Evolutionary conservation across 2,888 invertebrate species (phyloP), one percentile per base, ranked within the genome.

Genomic region (Caenorhabditis drosophilae): DNA sequence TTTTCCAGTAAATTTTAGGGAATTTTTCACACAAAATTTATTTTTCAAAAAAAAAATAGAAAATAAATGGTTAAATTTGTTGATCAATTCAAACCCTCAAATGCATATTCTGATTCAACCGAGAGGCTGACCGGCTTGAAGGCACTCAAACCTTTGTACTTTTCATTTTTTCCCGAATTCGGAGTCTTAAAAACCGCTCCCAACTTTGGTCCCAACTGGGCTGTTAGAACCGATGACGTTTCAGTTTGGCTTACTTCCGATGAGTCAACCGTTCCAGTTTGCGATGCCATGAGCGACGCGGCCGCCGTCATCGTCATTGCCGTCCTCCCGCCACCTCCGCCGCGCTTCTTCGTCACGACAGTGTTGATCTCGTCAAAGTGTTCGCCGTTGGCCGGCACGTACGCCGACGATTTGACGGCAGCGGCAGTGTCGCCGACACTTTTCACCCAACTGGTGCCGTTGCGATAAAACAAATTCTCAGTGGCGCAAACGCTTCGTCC

Each of bases 71-170:
- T n/a, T n/a, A n/a, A n/a, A n/a, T n/a, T n/a, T 15, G 18, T 45
- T 36, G 27, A 18, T 23, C 36, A 60, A 18, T 60, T 60, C 38
- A 60, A 53, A 1, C 53, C 53, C 18, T 26, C 27, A 7, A 25
- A 27, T 9, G 54, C 60, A 16, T 60, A 60, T 12, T 48, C 25
- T n/a, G 60, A 60, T 46, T 49, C 50, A 22, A 54, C 27, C 0
- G 49, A 48, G 12, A 36, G 34, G 48, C 46, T 49, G 31, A 56
- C 62, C 11, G 62, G 62, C 31, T 49, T 52, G 62, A 56, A 56
- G 11, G 56, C 62, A 25, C 52, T 62, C 38, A 62, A 40, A 27
- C 62, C 60, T 26, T 53, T 48, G 50, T 60, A 60, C 46, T 60
- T 60, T 2, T 50, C 50, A 0, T 40, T 36, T 20, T 25, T 7